Base-by-base conservation (phyloP, 2,888 invertebrate genomes). In the Nipponacmea schrenckii region DNA sequence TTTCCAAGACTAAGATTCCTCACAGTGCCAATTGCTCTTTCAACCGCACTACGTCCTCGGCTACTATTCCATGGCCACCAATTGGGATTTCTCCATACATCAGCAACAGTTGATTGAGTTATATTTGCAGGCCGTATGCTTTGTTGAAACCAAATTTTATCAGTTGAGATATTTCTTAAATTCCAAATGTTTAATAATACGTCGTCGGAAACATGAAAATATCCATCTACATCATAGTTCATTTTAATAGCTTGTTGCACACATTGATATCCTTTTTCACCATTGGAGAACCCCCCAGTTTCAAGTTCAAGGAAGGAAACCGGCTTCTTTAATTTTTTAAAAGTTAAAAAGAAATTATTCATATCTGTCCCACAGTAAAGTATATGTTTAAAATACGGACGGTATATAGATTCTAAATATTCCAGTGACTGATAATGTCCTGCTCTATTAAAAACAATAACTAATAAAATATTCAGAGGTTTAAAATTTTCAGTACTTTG, bases 161-260 rank as follows among this genome's bases (percentile, higher is more conserved):
- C 50, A 14, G 48, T 46, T 20, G 56, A 50, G 15, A 67, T 24
- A 67, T 50, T 17, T 3, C 48, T 12, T 26, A 67, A 24, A 26
- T 67, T 67, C 67, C 67, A 67, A 10, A 50, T n/a, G n/a, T 50
- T 67, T 8, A 67, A 50, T 50, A 67, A 17, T n/a, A 50, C 67
- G 50, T 67, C 67, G 27, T 67, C 67, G 2, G 48, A 56, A 4
- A 67, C 48, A n/a, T 67, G 67, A 7, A 67, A 27, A 31, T 27
- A 67, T 2, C 67, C 67, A 15, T 67, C 48, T 27, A 67, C 67
- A 27, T 67, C 48, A 17, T 50, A 50, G 17, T 48, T 24, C 67
- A 67, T 67, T 15, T 27, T 24, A 24, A 67, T 67, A 2, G 67
- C 67, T 50, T 56, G 12, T 7, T n/a, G 15, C 24, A 67, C 24